Percentiles rank a stretch among this genome's conserved stretches.
Evolutionary conservation across 2,797 vertebrate genomes (phyloP).

Genomic region (Harpagifer antarcticus): DNA sequence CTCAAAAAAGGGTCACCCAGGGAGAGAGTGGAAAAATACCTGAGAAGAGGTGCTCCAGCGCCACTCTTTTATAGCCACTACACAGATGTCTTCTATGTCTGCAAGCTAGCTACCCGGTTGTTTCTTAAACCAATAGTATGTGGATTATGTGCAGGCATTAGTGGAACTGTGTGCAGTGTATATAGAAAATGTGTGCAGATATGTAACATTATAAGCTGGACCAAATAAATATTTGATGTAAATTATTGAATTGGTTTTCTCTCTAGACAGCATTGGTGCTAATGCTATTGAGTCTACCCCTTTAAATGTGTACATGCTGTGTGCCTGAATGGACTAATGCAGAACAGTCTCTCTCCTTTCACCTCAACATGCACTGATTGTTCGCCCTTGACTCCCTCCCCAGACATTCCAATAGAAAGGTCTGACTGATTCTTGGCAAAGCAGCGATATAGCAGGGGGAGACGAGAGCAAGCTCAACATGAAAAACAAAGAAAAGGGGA

Average conservation of each 20-base stretch:
- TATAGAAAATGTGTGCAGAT: slow-evolving; percentile 14
- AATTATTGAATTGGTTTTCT: slow-evolving; percentile 11
- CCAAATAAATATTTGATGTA: slow-evolving; percentile 9
- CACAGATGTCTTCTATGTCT: slow-evolving; percentile 75
- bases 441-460: slow-evolving; percentile 31
- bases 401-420: slow-evolving; percentile 61
- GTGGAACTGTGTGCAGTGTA: background rate
- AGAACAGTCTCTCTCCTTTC: slow-evolving; percentile 35
- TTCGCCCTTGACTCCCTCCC: slow-evolving; percentile 37
- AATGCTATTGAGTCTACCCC: background rate
- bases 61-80: slow-evolving; percentile 77
- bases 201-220: background rate
- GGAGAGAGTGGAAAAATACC: slow-evolving; percentile 79
- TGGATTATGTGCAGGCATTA: slow-evolving; percentile 17
- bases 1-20: slow-evolving; percentile 51
- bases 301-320: slow-evolving; percentile 11
- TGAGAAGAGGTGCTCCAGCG: slow-evolving; percentile 81
- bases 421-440: slow-evolving; percentile 56
- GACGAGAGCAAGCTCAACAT: slow-evolving; percentile 38
- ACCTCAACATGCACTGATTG: slow-evolving; percentile 36
- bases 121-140: background rate
- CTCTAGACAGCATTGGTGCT: background rate
- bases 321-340: slow-evolving; percentile 14
- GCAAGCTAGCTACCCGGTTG: slow-evolving; percentile 63
- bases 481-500: slow-evolving; percentile 63